Conservation (phyloP, 2,888 invertebrate species). For the Sarcophaga variegata region DNA sequence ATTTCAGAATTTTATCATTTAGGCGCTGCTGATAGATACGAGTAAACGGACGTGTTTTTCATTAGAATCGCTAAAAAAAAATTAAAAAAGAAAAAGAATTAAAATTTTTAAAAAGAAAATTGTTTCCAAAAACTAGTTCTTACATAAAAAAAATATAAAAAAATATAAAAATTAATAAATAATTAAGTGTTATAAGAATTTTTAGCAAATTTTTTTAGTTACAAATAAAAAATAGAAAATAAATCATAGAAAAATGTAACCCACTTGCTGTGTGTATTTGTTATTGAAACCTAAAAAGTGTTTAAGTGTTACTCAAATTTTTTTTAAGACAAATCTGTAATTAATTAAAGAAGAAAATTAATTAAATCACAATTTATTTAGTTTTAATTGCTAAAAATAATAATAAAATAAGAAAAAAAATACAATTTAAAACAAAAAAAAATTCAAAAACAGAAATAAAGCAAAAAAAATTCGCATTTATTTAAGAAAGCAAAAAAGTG, state of each 20-base stretch:
- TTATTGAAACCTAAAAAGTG: constrained; percentile 66
- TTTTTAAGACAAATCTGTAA: no score
- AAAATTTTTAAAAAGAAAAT: constrained; percentile 29
- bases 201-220: constrained; percentile 18
- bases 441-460: no score
- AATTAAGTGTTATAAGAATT: neutral
- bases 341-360: constrained; percentile 11
- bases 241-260: neutral
- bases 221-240: neutral
- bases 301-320: constrained; percentile 53
- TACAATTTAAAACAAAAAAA: neutral
- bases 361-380: constrained; percentile 36
- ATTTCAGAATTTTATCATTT: constrained; percentile 75
- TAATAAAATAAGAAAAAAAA: constrained; percentile 11
- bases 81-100: constrained; percentile 21
- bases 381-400: constrained; percentile 17
- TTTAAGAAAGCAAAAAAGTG: neutral
- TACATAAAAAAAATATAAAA: constrained; percentile 31
- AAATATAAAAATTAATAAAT: constrained; percentile 15
- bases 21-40: constrained; percentile 77
- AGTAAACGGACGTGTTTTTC: constrained; percentile 77
- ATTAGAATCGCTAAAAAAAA: constrained; percentile 1
- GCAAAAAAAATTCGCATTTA: neutral
- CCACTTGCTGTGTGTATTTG: constrained; percentile 30
- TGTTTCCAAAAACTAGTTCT: constrained; percentile 5